Conservation (phyloP, 1,140 invertebrate species). For the Sarcophaga peregrina region DNA sequence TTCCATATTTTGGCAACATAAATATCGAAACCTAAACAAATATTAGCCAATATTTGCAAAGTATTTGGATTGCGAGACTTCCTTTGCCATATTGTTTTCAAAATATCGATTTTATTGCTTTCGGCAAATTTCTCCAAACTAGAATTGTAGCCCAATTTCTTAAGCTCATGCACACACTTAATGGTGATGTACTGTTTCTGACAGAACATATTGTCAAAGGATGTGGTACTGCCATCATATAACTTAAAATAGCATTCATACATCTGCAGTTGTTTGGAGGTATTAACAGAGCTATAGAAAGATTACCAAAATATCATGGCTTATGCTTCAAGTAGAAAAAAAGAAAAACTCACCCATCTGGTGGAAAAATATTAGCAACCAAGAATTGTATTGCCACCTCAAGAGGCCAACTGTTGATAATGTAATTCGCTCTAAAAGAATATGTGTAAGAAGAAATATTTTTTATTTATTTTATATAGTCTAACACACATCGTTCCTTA, state of each 20-base stretch:
- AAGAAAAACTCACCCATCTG: conserved; percentile 56
- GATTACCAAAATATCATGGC: background rate
- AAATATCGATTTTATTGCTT: conserved; percentile 61
- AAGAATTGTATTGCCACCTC: conserved; percentile 56
- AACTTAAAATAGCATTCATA: conserved; percentile 64
- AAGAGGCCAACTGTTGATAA: conserved; percentile 60
- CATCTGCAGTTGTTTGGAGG: conserved; percentile 62
- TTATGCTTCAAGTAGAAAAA: background rate
- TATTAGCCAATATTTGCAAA: conserved; percentile 61
- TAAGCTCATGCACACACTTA: conserved; percentile 63
- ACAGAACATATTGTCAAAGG: conserved; percentile 56
- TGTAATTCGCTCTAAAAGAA: conserved; percentile 58
- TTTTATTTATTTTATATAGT: background rate
- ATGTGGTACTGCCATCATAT: conserved; percentile 57
- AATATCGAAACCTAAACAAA: conserved; percentile 63
- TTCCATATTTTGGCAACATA: conserved; percentile 64
- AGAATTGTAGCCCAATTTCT: conserved; percentile 61
- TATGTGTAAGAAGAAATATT: conserved; percentile 1
- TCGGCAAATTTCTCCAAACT: conserved; percentile 61
- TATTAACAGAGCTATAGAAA: conserved; percentile 53
- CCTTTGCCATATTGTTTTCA: conserved; percentile 63
- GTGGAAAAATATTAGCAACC: conserved; percentile 54
- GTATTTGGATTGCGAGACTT: conserved; percentile 61
- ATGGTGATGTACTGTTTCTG: conserved; percentile 62
- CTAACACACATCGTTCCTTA: background rate